Evolutionary conservation across 1,140 invertebrate species (phyloP).

Genomic region (Drosophila pectinifera): DNA sequence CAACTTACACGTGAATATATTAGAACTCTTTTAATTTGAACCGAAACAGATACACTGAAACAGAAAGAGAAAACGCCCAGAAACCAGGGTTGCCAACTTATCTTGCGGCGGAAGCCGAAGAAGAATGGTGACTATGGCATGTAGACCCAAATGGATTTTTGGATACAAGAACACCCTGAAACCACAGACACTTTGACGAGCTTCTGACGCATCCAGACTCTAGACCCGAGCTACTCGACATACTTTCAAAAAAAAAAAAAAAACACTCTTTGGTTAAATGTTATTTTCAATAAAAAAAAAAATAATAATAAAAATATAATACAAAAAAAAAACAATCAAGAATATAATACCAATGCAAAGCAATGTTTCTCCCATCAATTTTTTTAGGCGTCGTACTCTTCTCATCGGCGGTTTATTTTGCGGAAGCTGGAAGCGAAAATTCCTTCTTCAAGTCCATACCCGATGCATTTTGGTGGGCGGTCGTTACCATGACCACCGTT

Average conservation of each 20-base stretch:
- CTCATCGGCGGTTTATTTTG: slow-evolving; percentile 99
- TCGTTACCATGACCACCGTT: slow-evolving; percentile 99
- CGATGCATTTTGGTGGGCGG: slow-evolving; percentile 99
- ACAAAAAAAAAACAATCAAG: slow-evolving; percentile 32
- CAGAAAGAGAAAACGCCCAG: slow-evolving; percentile 11
- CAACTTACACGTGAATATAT: slow-evolving; percentile 32
- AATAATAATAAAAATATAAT: slow-evolving; percentile 34
- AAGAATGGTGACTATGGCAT: slow-evolving; percentile 3
- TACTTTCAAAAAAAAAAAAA: slow-evolving; percentile 20
- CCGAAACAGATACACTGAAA: slow-evolving; percentile 30
- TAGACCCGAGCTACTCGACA: slow-evolving; percentile 16
- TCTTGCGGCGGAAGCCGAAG: slow-evolving; percentile 16
- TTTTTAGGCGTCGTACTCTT: slow-evolving; percentile 99
- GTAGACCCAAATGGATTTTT: slow-evolving; percentile 12
- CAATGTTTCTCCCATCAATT: slow-evolving; percentile 85
- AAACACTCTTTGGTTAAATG: slow-evolving; percentile 51
- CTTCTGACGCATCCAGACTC: slow-evolving; percentile 40
- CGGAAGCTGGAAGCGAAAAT: slow-evolving; percentile 98
- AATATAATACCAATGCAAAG: slow-evolving; percentile 80
- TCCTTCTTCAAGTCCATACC: slow-evolving; percentile 99
- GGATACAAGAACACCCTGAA: slow-evolving; percentile 7
- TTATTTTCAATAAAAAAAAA: slow-evolving; percentile 36
- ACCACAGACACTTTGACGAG: slow-evolving; percentile 43
- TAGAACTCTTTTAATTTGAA: slow-evolving; percentile 35
- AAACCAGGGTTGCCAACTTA: slow-evolving; percentile 3